Base-by-base conservation (phyloP, 2,113 vertebrate genomes). In the Kryptolebias marmoratus region DNA sequence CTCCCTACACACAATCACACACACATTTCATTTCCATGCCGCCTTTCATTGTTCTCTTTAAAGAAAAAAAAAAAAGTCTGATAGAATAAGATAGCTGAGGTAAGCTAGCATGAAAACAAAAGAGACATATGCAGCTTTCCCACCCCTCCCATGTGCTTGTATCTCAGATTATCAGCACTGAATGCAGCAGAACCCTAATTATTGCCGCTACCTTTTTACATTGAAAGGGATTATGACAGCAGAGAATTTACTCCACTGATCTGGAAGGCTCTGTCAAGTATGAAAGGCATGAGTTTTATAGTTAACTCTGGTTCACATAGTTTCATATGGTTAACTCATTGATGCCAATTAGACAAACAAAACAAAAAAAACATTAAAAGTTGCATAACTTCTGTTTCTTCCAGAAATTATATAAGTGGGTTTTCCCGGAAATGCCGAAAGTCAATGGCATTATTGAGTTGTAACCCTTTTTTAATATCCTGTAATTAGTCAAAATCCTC, bases 171-270 rank as follows among this genome's bases (percentile, higher is more conserved):
- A 79, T 66, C 55, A 80, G 78, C 67, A 68, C 11, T 77, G 22
- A 75, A 65, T 56, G 30, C 66, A 64, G 48, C 27, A 61, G 36
- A 36, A 36, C 63, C 32, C 54, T 72, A 65, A 86, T 86, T 84
- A 80, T 52, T 22, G 16, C 64, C 36, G 59, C 63, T 77, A 67
- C 54, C 18, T 75, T 42, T 85, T 83, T 76, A 83, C 63, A 69
- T 55, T 60, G 64, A 78, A 62, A 22, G 22, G 14, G 71, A 74
- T 81, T 75, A 77, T 64, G 22, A 31, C 52, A 42, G 18, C n/a
- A 47, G 55, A 30, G 27, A 49, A 27, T 81, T 77, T 60, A 74
- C 69, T 59, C 16, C 32, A 11, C 14, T 66, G 28, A 75, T 66
- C 12, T 72, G 36, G 44, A 64, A 31, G 31, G 49, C 58, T 27